These are phyloP conservation scores for Epistrophella euchroma DNA, from an alignment of 2,888 invertebrate species.

Conservation along the genomic window DNA sequence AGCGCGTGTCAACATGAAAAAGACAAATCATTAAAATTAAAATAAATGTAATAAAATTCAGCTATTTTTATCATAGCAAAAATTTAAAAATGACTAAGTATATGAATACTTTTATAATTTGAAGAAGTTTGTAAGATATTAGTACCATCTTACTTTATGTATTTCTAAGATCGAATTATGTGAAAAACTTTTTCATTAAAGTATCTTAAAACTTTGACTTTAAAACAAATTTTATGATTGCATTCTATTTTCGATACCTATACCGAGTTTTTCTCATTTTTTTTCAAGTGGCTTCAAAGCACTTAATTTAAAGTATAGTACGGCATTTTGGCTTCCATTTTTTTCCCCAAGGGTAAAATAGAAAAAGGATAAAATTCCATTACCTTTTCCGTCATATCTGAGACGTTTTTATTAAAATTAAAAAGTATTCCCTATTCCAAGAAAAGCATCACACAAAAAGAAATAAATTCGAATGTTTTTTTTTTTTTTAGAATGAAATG, in stretches of 20 bases:
- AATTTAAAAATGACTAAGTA: too few relatives aligned
- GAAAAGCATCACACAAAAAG: not conserved
- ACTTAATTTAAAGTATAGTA: conserved; percentile 9
- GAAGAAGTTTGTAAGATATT: too few relatives aligned
- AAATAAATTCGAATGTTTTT: conserved; percentile 2
- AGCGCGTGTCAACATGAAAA: too few relatives aligned
- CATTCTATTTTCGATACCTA: not conserved
- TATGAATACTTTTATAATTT: too few relatives aligned
- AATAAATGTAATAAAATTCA: too few relatives aligned
- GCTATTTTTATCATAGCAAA: too few relatives aligned
- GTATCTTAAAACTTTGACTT: not conserved
- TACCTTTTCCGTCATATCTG: conserved; percentile 34
- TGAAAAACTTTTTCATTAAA: too few relatives aligned
- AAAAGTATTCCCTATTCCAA: conserved; percentile 25
- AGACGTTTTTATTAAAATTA: conserved; percentile 45
- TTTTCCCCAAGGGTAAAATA: not conserved
- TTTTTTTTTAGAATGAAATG: not conserved
- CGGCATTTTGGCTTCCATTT: not conserved
- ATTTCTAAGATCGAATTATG: too few relatives aligned
- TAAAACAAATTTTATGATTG: not conserved
- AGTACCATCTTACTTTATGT: too few relatives aligned
- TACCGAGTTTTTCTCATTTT: not conserved
- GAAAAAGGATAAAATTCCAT: conserved; percentile 34
- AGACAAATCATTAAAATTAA: too few relatives aligned
- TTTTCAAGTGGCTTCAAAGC: not conserved